Base-by-base conservation (phyloP, 2,888 invertebrate species). In the Phorcus lineatus region DNA sequence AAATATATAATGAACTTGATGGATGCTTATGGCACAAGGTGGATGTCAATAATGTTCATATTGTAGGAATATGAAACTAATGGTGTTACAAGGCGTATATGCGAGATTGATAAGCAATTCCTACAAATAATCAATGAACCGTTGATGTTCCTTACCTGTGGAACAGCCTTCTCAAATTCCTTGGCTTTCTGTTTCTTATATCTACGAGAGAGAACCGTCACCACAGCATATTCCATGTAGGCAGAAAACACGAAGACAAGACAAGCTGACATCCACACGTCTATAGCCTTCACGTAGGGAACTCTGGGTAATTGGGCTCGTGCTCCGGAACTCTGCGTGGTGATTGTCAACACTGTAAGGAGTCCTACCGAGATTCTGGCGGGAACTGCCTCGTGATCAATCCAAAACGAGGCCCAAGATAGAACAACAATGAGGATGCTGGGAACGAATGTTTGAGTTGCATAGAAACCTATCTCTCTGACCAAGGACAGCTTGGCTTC, bases 331-430 rank as follows among this genome's bases (percentile, higher is more conserved):
- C 83, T 85, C 80, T 86, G 86, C 7, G 86, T 86, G 55, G 86
- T 87, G 81, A 86, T 87, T 57, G 87, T 86, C 24, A 87, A 85
- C 4, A 87, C 86, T 17, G 86, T 85, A 4, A 86, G 81, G 16
- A 86, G 83, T 0, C 85, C 86, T n/a, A 86, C 55, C 4, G 86
- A 85, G 16, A 85, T 82, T 17, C 85, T 81, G 13, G 83, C 85
- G 3, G 85, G 83, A n/a, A 84, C 83, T 19, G 84, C 82, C 24
- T 83, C 85, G 66, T 79, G 80, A 74, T 85, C 84, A 19, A 87
- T 70, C 84, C 85, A 85, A 79, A 85, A 85, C 70, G 82, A 82
- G 22, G 82, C 83, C 85, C 85, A 85, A 36, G 85, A 84, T 24
- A 87, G 79, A 24, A 86, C 80, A 6, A 87, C 87, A 24, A 87